Base-by-base conservation (phyloP, 2,113 vertebrate species). In the Oenanthe oenanthe region DNA sequence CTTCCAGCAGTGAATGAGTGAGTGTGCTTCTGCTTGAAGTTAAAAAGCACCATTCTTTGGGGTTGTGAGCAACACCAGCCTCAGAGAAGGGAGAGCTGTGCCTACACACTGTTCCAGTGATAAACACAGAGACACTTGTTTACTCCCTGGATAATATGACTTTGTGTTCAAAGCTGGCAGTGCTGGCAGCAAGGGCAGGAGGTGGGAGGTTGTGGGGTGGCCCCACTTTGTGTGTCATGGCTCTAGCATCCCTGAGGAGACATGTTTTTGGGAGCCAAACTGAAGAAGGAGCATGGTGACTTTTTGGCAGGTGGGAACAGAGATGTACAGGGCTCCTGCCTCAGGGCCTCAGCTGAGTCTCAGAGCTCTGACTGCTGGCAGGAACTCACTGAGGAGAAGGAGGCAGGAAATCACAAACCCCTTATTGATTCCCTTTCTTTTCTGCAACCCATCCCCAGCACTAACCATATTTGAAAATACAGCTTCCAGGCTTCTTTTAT, bases 391-490 rank as follows among this genome's bases (percentile, higher is more conserved):
- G 48, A 85, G 38, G 26, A 80, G 85, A 28, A 83, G 76, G 61
- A 89, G 65, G 73, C 45, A 87, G 70, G 57, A 91, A 88, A 75
- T 78, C 70, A 84, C 29, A 84, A 56, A 86, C 10, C 16, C 1
- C 2, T 66, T 88, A 80, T 10, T 80, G 82, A 90, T 48, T 91
- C 29, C 25, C 43, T 88, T 79, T 85, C 66, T 93, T 88, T 88
- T 57, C 92, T 84, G 60, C 50, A 72, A 84, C 57, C 72, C 85
- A 68, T 88, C 92, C 93, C 88, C 56, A 90, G 75, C 75, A 92
- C 71, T 96, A 94, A 92, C 85, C 20, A 29, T 71, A 88, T 90
- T 86, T 93, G 90, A 97, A 90, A 92, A 93, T 71, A 77, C 34
- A 43, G 31, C 40, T 91, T 92, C 56, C 57, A 93, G 79, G 36